These are phyloP conservation scores for Leucopternis melanops DNA, from an alignment of 2,113 vertebrate species.

Conservation along the genomic window DNA sequence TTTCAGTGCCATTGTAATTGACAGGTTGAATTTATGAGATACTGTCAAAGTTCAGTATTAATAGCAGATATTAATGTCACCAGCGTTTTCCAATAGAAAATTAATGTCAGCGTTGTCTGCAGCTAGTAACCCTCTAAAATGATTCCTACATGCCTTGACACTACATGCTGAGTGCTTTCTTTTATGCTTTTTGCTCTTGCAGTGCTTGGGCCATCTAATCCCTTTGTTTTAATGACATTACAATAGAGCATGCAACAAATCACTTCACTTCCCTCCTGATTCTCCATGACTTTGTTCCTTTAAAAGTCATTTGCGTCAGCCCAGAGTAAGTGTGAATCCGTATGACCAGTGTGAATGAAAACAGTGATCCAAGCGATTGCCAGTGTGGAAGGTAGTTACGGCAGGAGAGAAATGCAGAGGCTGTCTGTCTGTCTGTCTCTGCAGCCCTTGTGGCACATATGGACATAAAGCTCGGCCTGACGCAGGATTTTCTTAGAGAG, in stretches of 20 bases:
- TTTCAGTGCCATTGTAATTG: conserved; percentile 60
- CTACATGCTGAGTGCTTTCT: conserved; percentile 11
- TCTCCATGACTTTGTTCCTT: neutral
- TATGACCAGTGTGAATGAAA: neutral
- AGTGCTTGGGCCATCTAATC: neutral
- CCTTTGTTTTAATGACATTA: conserved; percentile 23
- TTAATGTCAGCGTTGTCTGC: conserved; percentile 27
- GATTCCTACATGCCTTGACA: neutral
- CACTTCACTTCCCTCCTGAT: neutral
- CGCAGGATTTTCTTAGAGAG: neutral
- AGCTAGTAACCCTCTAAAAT: conserved; percentile 14
- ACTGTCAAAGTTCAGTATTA: conserved; percentile 61
- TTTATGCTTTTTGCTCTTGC: conserved; percentile 24
- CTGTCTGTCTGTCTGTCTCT: neutral
- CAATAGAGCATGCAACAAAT: neutral
- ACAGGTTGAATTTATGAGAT: conserved; percentile 62
- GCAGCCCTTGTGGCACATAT: rapidly evolving
- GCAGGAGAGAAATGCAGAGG: neutral
- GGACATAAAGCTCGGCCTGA: neutral
- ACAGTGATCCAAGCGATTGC: neutral
- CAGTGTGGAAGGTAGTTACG: neutral
- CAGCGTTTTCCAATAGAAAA: conserved; percentile 52
- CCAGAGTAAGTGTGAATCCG: neutral
- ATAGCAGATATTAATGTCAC: conserved; percentile 66
- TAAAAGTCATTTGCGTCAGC: neutral